These are phyloP conservation scores for Cariama cristata DNA, from an alignment of 2,113 vertebrate species.

Conservation along the genomic window DNA sequence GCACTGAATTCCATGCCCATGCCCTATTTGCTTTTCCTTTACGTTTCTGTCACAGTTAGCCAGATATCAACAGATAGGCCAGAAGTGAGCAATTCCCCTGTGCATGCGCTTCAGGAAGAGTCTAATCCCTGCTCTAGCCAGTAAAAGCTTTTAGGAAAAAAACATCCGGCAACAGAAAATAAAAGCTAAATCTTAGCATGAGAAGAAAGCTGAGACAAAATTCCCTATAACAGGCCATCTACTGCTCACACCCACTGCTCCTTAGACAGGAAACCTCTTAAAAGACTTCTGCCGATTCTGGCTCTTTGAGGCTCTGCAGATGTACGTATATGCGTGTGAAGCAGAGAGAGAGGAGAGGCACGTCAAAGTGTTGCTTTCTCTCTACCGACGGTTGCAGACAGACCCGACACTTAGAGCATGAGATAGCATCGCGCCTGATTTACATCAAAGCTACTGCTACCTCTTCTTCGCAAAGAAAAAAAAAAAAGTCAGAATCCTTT, in stretches of 20 bases:
- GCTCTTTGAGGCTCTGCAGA: background rate
- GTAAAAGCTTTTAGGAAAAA: slow-evolving; percentile 43
- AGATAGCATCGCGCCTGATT: background rate
- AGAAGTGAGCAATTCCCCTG: background rate
- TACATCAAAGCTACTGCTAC: slow-evolving; percentile 29
- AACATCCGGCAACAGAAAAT: slow-evolving; percentile 10
- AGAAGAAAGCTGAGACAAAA: slow-evolving; percentile 54
- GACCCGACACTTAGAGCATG: background rate
- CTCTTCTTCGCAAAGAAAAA: background rate
- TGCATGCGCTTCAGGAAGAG: background rate
- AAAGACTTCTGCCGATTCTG: slow-evolving; percentile 22
- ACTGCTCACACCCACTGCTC: slow-evolving; percentile 27
- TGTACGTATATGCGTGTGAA: background rate
- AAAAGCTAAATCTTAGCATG: background rate
- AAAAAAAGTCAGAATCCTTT: background rate
- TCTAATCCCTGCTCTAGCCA: background rate
- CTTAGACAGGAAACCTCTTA: slow-evolving; percentile 31
- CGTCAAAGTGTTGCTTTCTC: background rate
- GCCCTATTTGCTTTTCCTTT: slow-evolving; percentile 8
- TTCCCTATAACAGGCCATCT: background rate
- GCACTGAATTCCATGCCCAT: background rate
- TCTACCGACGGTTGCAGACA: background rate
- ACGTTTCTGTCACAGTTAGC: slow-evolving; percentile 18
- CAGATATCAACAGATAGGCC: background rate
- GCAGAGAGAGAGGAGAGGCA: background rate